Evolutionary conservation across 1,140 invertebrate species (phyloP).

Genomic region (Philopotamus ludificatus): DNA sequence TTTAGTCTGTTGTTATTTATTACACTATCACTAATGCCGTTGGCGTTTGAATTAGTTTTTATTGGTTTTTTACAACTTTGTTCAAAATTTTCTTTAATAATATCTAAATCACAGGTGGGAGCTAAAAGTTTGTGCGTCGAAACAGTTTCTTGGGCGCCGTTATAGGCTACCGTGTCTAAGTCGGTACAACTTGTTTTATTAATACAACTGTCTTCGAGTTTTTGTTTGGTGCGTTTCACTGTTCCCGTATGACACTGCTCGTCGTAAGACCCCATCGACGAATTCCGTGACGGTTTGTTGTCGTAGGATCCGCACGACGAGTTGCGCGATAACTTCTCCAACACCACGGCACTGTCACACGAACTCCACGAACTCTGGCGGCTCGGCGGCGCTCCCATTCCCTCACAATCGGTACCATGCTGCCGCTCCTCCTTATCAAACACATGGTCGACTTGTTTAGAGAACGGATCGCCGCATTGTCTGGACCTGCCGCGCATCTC

Average conservation of each 20-base stretch:
- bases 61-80: conserved; percentile 33
- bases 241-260: conserved; percentile 66
- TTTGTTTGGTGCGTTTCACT: conserved; percentile 70
- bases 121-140: conserved; percentile 41
- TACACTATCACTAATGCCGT: conserved; percentile 33
- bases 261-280: conserved; percentile 75
- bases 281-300: conserved; percentile 67
- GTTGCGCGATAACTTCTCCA: conserved; percentile 70
- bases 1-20: conserved; percentile 21
- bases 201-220: conserved; percentile 64
- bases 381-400: conserved; percentile 54
- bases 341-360: conserved; percentile 72
- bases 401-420: conserved; percentile 47
- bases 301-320: conserved; percentile 80
- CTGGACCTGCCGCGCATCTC: conserved; percentile 50
- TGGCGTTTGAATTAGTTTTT: conserved; percentile 28
- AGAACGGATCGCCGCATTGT: conserved; percentile 64
- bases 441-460: conserved; percentile 67
- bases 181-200: conserved; percentile 57
- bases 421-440: conserved; percentile 71
- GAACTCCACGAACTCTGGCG: conserved; percentile 79
- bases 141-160: conserved; percentile 43
- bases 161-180: conserved; percentile 45
- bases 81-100: conserved; percentile 50
- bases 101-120: conserved; percentile 47